phyloP scores from a whole-genome alignment of 1,140 invertebrate species.

The Parasteatoda tepidariorum region DNA sequence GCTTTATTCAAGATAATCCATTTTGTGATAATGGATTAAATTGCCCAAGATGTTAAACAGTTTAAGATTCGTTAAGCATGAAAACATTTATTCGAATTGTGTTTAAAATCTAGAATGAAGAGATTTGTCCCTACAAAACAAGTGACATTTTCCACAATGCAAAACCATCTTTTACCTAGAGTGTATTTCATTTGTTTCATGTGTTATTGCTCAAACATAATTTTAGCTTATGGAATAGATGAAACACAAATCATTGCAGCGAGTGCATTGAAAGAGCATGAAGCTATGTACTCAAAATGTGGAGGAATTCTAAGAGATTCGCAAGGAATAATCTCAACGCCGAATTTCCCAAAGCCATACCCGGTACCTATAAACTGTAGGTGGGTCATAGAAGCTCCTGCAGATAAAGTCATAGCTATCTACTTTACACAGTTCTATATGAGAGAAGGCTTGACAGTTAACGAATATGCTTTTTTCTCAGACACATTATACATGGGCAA shows the following conservation, averaged over 20 bases:
- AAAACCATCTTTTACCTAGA: too few relatives aligned
- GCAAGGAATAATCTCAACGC: constrained; percentile 77
- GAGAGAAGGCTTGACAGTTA: constrained; percentile 81
- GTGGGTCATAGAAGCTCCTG: constrained; percentile 83
- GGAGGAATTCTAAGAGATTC: constrained; percentile 50
- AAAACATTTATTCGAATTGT: too few relatives aligned
- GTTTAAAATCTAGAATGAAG: too few relatives aligned
- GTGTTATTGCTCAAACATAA: not conserved
- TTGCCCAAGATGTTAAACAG: too few relatives aligned
- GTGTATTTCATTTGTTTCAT: not conserved
- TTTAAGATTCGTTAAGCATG: too few relatives aligned
- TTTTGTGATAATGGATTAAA: too few relatives aligned
- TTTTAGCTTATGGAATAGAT: not conserved
- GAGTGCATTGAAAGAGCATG: constrained; percentile 38
- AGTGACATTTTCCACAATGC: too few relatives aligned
- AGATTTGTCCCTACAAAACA: too few relatives aligned
- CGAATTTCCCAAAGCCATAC: constrained; percentile 83
- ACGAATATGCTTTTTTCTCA: constrained; percentile 76
- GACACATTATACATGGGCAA: constrained; percentile 63
- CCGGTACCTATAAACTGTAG: constrained; percentile 82
- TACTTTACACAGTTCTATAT: constrained; percentile 91
- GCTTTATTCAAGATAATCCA: too few relatives aligned
- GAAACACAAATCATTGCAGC: not conserved
- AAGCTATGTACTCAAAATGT: constrained; percentile 42
- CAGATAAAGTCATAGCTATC: constrained; percentile 77